Evolutionary conservation across 2,888 invertebrate genomes (phyloP).

Genomic region (Selenia dentaria): DNA sequence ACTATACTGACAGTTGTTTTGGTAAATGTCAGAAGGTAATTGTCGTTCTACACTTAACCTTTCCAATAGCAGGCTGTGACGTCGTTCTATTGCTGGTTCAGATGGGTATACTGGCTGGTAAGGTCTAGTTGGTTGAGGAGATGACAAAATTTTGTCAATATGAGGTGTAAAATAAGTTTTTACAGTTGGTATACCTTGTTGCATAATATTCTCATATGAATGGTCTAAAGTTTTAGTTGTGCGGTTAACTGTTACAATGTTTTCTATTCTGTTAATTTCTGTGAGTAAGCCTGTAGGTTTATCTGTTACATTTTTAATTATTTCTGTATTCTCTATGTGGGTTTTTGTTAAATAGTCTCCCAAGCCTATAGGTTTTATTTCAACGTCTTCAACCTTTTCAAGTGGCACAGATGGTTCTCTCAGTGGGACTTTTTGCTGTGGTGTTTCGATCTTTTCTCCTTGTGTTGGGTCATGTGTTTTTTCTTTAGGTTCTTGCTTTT

Average conservation of each 20-base stretch:
- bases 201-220: conserved; percentile 63
- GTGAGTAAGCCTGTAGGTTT: conserved; percentile 61
- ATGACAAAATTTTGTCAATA: conserved; percentile 57
- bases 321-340: conserved; percentile 70
- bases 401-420: conserved; percentile 73
- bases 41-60: conserved; percentile 75
- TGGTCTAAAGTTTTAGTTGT: conserved; percentile 73
- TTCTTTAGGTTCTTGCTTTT: conserved; percentile 31
- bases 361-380: conserved; percentile 75
- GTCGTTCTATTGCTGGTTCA: conserved; percentile 63
- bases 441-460: conserved; percentile 29
- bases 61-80: conserved; percentile 72
- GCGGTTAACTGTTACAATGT: conserved; percentile 73
- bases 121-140: conserved; percentile 60
- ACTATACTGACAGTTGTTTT: conserved; percentile 52
- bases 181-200: conserved; percentile 63
- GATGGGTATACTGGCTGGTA: conserved; percentile 65
- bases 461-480: conserved; percentile 34
- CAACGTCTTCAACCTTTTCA: conserved; percentile 75
- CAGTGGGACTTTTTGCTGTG: conserved; percentile 52
- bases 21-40: conserved; percentile 67
- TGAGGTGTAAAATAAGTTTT: conserved; percentile 70
- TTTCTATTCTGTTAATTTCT: conserved; percentile 74
- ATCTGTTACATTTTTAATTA: conserved; percentile 59
- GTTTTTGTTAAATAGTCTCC: conserved; percentile 67